phyloP scores from a whole-genome alignment of 35 echinoderm and acorn worm species.

The Lytechinus variegatus region DNA sequence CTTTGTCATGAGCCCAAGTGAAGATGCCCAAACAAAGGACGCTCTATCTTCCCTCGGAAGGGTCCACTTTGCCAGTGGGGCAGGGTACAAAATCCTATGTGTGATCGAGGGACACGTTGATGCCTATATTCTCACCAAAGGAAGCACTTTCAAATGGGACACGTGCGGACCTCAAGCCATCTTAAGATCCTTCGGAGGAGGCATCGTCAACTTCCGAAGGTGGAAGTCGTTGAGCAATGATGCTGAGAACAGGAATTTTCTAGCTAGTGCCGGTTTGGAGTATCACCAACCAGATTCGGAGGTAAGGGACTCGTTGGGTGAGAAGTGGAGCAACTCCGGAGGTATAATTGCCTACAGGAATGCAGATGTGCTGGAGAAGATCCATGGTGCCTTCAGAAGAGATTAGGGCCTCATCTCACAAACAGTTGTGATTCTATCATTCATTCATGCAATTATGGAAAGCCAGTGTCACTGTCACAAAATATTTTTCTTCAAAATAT shows the following conservation, averaged over 20 bases:
- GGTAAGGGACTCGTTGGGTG: constrained; percentile 23
- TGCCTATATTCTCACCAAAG: constrained; percentile 82
- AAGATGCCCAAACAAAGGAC: constrained; percentile 64
- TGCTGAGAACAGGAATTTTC: background rate
- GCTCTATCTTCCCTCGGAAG: constrained; percentile 50
- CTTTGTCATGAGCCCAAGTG: constrained; percentile 68
- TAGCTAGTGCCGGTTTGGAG: constrained; percentile 1
- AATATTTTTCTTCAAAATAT: too few relatives aligned
- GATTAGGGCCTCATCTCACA: too few relatives aligned
- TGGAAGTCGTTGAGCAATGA: background rate
- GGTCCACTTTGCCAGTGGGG: constrained; percentile 74
- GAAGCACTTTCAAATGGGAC: constrained; percentile 98
- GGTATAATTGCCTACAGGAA: constrained; percentile 80
- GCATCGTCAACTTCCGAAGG: constrained; percentile 62
- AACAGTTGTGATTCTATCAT: too few relatives aligned
- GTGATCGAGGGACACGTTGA: constrained; percentile 72
- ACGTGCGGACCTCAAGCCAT: constrained; percentile 91
- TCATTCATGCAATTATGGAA: too few relatives aligned
- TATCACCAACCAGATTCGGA: constrained; percentile 80
- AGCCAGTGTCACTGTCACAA: too few relatives aligned
- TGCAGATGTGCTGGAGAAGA: constrained; percentile 1
- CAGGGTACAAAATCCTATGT: constrained; percentile 92
- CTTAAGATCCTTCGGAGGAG: constrained; percentile 79
- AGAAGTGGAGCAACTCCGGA: constrained; percentile 83
- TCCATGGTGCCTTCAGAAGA: background rate